Evolutionary conservation across 1,140 invertebrate genomes (phyloP), one percentile per base, ranked within the genome.

Genomic region (Drosophila elegans): DNA sequence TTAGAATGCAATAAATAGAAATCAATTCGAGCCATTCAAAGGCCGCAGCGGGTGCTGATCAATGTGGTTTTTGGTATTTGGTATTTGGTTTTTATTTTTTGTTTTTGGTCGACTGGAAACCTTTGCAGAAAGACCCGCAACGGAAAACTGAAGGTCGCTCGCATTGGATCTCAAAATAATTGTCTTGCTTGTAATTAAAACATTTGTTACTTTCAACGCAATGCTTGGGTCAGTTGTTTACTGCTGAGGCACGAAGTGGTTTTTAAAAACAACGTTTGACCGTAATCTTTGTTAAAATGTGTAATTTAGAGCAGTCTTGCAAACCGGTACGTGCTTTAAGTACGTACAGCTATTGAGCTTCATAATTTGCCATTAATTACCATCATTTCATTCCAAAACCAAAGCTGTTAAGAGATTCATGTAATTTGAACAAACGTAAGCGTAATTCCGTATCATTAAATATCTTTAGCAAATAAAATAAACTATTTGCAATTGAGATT

Each of bases 141-240:
- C 67, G 79, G 81, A 71, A 74, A 48, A 63, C 38, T 80, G 84
- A 88, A 88, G 83, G 83, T 89, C 83, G 59, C 36, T 66, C 44
- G 71, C 44, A 66, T 80, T 69, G 72, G 74, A 79, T 83, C 84
- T 88, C 61, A 83, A 86, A 73, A 79, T 83, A 86, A 86, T 88
- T 88, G 69, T 73, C 59, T 88, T 72, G 63, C 44, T 78, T 88
- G 54, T 88, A 88, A 83, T 86, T 78, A 88, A 88, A 88, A 85
- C 52, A 76, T 88, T 79, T 79, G 59, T 66, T 83, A 79, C 81
- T 86, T 86, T 68, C 71, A 89, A 86, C 83, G 78, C 84, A 74
- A 79, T 56, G 76, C 66, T 36, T 62, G 51, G 52, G 74, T 41
- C 67, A 63, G 56, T 62, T 63, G 45, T 29, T 42, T 34, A 39